Percentiles rank a stretch among this genome's conserved stretches.
Evolutionary conservation across 64 coral and sea anemone genomes (phyloP).

Genomic region (Porites lutea): DNA sequence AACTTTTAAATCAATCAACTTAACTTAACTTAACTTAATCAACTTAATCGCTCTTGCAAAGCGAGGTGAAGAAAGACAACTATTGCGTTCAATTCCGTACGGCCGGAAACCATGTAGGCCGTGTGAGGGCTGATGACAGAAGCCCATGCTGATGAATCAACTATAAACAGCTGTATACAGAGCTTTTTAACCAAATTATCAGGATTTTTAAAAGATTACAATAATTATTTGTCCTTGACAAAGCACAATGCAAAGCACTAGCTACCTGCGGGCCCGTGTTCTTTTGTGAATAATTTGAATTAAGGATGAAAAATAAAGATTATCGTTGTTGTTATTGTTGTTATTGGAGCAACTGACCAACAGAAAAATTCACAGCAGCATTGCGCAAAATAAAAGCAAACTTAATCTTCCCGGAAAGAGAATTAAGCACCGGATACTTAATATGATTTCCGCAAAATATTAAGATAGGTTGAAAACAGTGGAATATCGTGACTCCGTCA

Average conservation of each 20-base stretch:
- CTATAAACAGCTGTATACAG: too few relatives aligned
- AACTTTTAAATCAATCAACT: not conserved
- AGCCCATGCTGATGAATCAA: not conserved
- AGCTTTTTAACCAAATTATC: not conserved
- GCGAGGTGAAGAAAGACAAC: not conserved
- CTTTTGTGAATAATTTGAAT: not conserved
- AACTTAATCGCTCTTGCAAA: not conserved
- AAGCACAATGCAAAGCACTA: not conserved
- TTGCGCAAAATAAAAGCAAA: not conserved
- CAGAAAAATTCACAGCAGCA: not conserved
- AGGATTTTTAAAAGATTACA: not conserved
- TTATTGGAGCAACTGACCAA: not conserved
- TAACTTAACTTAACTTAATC: not conserved
- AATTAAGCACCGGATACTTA: not conserved
- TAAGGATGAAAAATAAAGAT: not conserved
- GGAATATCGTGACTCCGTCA: not conserved
- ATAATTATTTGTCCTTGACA: not conserved
- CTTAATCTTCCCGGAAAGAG: not conserved
- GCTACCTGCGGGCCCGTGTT: not conserved
- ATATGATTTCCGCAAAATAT: not conserved
- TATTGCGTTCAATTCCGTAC: not conserved
- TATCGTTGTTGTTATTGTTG: not conserved
- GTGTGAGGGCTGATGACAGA: not conserved
- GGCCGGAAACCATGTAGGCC: not conserved
- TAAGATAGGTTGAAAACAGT: not conserved